These are phyloP conservation scores for Thripadectes ignobilis DNA, from an alignment of 2,797 vertebrate genomes.

Conservation along the genomic window DNA sequence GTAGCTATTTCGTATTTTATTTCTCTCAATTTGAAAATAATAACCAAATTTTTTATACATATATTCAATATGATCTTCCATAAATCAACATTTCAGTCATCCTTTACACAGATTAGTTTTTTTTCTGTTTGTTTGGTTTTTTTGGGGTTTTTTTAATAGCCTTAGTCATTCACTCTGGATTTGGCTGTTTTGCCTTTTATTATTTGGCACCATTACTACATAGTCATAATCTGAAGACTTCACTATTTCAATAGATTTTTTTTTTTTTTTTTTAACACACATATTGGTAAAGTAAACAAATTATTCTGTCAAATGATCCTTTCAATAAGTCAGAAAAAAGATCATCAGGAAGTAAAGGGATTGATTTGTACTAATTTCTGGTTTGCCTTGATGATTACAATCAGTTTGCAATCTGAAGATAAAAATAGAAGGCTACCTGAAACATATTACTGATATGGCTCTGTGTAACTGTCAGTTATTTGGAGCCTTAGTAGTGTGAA, in stretches of 20 bases:
- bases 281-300: neutral
- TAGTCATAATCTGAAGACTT: neutral
- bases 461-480: neutral
- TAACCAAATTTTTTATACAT: neutral
- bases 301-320: neutral
- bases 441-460: neutral
- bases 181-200: neutral
- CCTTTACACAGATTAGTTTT: neutral
- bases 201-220: neutral
- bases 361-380: neutral
- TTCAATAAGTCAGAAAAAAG: neutral
- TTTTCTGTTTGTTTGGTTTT: neutral
- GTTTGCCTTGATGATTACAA: neutral
- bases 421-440: neutral
- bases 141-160: neutral
- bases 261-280: neutral
- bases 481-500: neutral
- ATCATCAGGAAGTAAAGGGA: neutral
- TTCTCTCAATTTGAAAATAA: neutral
- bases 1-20: neutral
- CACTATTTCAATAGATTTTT: neutral
- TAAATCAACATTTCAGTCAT: neutral
- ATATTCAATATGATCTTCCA: neutral
- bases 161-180: neutral
- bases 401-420: neutral